Conservation (phyloP, 2,797 vertebrate species). For the Semotilus atromaculatus region DNA sequence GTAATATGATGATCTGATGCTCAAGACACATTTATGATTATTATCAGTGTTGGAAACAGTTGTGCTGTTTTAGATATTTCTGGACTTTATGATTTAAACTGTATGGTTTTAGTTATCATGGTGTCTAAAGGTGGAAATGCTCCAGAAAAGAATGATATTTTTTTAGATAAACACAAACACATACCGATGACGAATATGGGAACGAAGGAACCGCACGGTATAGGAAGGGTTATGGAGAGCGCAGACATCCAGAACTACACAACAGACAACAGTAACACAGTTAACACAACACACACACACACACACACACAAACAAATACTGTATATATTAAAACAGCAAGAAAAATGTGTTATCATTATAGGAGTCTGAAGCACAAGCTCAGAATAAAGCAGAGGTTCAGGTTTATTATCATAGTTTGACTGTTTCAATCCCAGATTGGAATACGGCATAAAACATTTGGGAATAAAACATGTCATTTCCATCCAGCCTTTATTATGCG, state of each 20-base stretch:
- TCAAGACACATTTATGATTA: too few species aligned
- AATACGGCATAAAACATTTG: too few species aligned
- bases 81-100: too few species aligned
- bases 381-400: not conserved
- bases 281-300: conserved; percentile 3
- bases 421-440: not conserved
- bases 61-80: not conserved
- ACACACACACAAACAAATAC: not conserved
- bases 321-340: not conserved
- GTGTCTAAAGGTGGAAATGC: not conserved
- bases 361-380: not conserved
- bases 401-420: not conserved
- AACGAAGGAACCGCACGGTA: conserved; percentile 97
- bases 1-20: too few species aligned
- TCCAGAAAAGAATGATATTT: not conserved
- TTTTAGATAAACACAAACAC: conserved; percentile 54
- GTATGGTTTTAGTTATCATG: not conserved
- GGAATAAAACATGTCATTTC: not conserved
- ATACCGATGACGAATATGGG: conserved; percentile 97
- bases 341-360: not conserved
- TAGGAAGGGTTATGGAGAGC: conserved; percentile 94
- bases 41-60: not conserved
- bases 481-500: not conserved
- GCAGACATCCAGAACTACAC: conserved; percentile 98
- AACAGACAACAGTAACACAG: not conserved